A percentile compares a stretch with the other conserved stretches of the same genome.
Evolutionary conservation across 2,888 invertebrate species (phyloP).

Genomic region (Sphaeridia pumilis): DNA sequence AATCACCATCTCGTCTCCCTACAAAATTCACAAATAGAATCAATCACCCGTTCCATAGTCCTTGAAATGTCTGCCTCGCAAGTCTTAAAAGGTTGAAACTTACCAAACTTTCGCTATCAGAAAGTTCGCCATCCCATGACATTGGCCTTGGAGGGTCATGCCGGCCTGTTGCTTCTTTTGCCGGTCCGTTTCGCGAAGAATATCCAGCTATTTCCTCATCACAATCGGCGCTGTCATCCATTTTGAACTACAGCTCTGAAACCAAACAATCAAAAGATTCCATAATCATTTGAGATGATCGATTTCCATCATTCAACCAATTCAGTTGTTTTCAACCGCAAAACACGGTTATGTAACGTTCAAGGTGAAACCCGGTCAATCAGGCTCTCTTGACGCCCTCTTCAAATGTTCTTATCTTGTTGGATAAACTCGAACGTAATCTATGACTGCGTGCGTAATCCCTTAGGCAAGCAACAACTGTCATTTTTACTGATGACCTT

Average conservation of each 20-base stretch:
- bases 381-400: no score
- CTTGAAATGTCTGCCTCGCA: not conserved
- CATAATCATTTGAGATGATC: no score
- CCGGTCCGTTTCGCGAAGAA: conserved; percentile 12
- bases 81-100: conserved; percentile 6
- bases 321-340: no score
- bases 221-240: conserved; percentile 36
- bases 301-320: no score
- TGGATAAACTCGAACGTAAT: no score
- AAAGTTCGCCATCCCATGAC: conserved; percentile 90
- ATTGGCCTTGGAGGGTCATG: conserved; percentile 58
- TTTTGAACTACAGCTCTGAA: conserved; percentile 9
- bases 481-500: no score
- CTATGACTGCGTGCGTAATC: no score
- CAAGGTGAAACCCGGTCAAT: no score
- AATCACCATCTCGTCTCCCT: conserved; percentile 30
- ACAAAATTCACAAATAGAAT: not conserved
- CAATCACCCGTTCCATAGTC: not conserved
- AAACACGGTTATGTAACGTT: no score
- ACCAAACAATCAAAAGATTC: not conserved
- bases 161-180: conserved; percentile 23
- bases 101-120: conserved; percentile 57
- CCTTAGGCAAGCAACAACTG: no score
- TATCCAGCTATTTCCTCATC: conserved; percentile 36
- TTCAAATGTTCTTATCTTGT: no score